Base-by-base conservation (phyloP, 1,140 invertebrate genomes). In the Homarus americanus region DNA sequence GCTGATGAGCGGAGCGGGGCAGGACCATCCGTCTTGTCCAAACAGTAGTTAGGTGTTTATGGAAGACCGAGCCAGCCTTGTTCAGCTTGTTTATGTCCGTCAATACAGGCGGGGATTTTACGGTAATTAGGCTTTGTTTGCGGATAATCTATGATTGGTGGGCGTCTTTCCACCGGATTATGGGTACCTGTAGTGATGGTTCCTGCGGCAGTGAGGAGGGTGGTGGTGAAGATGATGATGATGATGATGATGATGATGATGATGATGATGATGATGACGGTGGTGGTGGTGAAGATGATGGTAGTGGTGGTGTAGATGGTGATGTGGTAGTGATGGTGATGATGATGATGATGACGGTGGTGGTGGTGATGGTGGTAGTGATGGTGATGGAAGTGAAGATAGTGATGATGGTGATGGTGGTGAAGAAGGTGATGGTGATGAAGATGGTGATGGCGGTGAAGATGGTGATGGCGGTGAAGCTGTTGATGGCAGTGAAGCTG, bases 31-130 rank as follows among this genome's bases (percentile, higher is more conserved):
- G 75, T 78, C 75, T 41, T 28, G 38, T n/a, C 38, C 75, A 78
- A 78, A 78, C 75, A 78, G 75, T 78, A 78, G 75, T 78, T 78
- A 78, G 75, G 75, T 78, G 75, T 78, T 78, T 78, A 78, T 40
- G 41, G 41, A 78, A 40, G 75, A 40, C 24, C 36, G 38, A 34
- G 75, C 20, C 38, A 32, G 5, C 38, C 20, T 34, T 41, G 75
- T 78, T 78, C 38, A n/a, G 38, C 36, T 1, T 9, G 75, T 78
- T 78, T 41, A 78, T 41, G 36, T 20, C 38, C 7, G 75, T 78
- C 75, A 78, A 78, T 78, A 78, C 9, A 40, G 75, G 41, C 32
- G 75, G 75, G 75, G 36, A 40, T 40, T 78, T 78, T n/a, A 78
- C 75, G 34, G 75, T 78, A 41, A 78, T 78, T 78, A 78, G 38